These are phyloP conservation scores for Actinia tenebrosa DNA, from an alignment of 64 coral and sea anemone species.

Conservation along the genomic window DNA sequence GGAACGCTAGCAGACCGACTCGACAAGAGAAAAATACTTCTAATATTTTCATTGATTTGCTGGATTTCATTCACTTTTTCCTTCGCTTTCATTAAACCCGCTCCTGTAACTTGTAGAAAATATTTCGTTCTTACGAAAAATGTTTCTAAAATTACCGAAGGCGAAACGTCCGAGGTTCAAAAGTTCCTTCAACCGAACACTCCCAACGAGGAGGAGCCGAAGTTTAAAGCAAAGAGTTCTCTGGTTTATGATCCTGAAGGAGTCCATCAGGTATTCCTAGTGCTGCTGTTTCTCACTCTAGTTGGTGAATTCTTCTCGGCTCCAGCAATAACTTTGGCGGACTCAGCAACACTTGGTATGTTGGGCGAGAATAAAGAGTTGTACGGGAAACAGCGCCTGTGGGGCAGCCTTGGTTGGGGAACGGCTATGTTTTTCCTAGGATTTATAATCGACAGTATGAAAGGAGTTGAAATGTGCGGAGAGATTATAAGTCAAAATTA, in stretches of 20 bases:
- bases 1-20: slow-evolving; percentile 86
- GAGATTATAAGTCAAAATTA: slow-evolving; percentile 97
- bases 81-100: slow-evolving; percentile 94
- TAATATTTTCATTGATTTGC: slow-evolving; percentile 86
- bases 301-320: slow-evolving; percentile 98
- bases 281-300: slow-evolving; percentile 88
- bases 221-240: slow-evolving; percentile 96
- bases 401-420: slow-evolving; percentile 97
- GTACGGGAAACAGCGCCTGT: slow-evolving; percentile 85
- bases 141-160: slow-evolving; percentile 79
- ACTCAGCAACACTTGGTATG: slow-evolving; percentile 93
- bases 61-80: slow-evolving; percentile 99
- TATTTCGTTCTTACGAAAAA: slow-evolving; percentile 98
- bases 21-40: slow-evolving; percentile 77
- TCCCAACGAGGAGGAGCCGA: slow-evolving; percentile 63
- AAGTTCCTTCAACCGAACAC: slow-evolving; percentile 86
- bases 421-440: slow-evolving; percentile 92
- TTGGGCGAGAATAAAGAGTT: slow-evolving; percentile 95
- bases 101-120: slow-evolving; percentile 94
- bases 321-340: slow-evolving; percentile 91
- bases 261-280: slow-evolving; percentile 94
- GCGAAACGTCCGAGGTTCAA: slow-evolving; percentile 76
- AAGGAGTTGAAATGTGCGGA: slow-evolving; percentile 95
- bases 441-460: slow-evolving; percentile 92
- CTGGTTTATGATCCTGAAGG: slow-evolving; percentile 85